These are phyloP conservation scores for Pholis gunnellus DNA, from an alignment of 2,113 vertebrate genomes.

Conservation along the genomic window DNA sequence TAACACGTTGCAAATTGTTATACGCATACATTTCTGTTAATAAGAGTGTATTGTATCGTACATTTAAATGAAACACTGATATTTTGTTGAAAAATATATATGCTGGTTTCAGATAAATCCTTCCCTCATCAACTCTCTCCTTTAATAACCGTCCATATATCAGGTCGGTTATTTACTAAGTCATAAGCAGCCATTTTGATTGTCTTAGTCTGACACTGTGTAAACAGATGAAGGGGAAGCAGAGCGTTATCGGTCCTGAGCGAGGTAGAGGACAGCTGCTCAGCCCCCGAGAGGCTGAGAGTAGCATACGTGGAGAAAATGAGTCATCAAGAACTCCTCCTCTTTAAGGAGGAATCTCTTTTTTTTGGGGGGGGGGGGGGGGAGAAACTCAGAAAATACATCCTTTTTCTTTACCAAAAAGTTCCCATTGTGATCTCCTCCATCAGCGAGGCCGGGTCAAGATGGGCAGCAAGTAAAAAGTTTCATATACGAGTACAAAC, in stretches of 20 bases:
- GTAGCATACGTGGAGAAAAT: conserved; percentile 66
- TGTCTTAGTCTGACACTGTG: conserved; percentile 7
- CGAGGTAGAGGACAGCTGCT: conserved; percentile 23
- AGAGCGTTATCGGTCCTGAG: conserved; percentile 23
- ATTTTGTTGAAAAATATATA: neutral
- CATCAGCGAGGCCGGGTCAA: neutral
- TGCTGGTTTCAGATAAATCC: neutral
- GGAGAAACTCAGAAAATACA: neutral
- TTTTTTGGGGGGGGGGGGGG: neutral
- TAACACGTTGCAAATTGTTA: neutral
- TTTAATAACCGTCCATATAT: conserved; percentile 37
- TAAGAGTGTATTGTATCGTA: neutral
- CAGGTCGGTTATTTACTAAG: conserved; percentile 21
- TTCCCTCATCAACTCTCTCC: conserved; percentile 20
- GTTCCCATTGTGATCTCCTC: neutral
- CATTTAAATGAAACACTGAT: neutral
- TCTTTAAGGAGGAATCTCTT: conserved; percentile 16
- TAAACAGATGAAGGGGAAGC: conserved; percentile 52
- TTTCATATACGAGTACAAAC: neutral
- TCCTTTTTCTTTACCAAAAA: neutral
- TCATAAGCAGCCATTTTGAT: conserved; percentile 38
- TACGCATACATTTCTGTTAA: neutral
- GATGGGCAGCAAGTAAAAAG: neutral
- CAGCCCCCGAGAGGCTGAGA: conserved; percentile 32
- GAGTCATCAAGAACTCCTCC: conserved; percentile 73